Percentiles rank a stretch among this genome's conserved stretches.
These are phyloP conservation scores for Steatornis caripensis DNA, from an alignment of 2,113 vertebrate genomes.

Conservation along the genomic window DNA sequence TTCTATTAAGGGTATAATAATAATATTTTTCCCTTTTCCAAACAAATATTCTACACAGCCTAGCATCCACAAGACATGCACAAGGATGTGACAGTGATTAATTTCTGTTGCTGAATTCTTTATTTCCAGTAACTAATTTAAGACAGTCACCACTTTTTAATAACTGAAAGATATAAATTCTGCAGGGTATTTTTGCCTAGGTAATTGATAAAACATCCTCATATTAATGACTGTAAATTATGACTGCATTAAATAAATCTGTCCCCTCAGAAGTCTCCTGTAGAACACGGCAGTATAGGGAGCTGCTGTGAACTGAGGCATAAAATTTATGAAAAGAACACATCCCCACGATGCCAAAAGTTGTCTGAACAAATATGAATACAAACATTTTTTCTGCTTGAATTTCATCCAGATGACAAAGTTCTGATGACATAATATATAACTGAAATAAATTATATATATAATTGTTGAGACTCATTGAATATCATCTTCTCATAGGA, in stretches of 20 bases:
- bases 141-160: constrained; percentile 70
- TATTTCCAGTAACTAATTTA: constrained; percentile 74
- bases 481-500: neutral
- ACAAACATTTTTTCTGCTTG: neutral
- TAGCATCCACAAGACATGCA: constrained; percentile 27
- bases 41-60: constrained; percentile 68
- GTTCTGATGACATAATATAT: neutral
- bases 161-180: constrained; percentile 69
- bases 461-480: neutral
- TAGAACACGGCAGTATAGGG: neutral
- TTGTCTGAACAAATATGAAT: neutral
- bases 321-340: constrained; percentile 36
- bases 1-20: constrained; percentile 74
- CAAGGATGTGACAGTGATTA: constrained; percentile 70
- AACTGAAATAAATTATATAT: neutral
- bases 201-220: constrained; percentile 74
- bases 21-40: constrained; percentile 67
- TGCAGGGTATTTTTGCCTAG: constrained; percentile 57
- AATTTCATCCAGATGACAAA: neutral
- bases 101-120: constrained; percentile 69
- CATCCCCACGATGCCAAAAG: neutral
- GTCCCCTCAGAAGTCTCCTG: constrained; percentile 33
- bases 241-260: constrained; percentile 49
- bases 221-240: constrained; percentile 71
- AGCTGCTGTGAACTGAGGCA: neutral